These are phyloP conservation scores for Criorhina ranunculi DNA, from an alignment of 2,888 invertebrate species.

Conservation along the genomic window DNA sequence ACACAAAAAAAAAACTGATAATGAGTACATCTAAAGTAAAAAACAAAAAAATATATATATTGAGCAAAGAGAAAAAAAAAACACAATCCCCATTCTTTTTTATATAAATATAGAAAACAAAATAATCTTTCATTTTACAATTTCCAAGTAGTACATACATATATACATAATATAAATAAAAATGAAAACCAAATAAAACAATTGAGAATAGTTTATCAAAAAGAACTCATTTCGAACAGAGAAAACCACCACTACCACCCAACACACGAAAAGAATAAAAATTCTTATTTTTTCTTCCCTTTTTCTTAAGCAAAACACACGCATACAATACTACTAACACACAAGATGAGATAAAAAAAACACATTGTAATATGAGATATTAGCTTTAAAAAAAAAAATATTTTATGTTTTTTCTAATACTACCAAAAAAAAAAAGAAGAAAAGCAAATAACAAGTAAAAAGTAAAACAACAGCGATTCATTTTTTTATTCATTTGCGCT, in stretches of 20 bases:
- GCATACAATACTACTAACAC: slow-evolving; percentile 69
- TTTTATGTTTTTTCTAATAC: slow-evolving; percentile 29
- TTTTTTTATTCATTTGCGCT: slow-evolving; percentile 46
- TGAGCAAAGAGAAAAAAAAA: slow-evolving; percentile 57
- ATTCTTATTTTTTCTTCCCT: slow-evolving; percentile 61
- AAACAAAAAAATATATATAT: slow-evolving; percentile 54
- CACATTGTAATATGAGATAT: slow-evolving; percentile 68
- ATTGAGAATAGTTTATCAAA: slow-evolving; percentile 67
- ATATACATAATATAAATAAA: slow-evolving; percentile 47
- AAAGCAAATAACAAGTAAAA: slow-evolving; percentile 3
- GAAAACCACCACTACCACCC: slow-evolving; percentile 26
- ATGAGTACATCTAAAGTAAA: slow-evolving; percentile 72
- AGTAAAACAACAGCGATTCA: slow-evolving; percentile 28
- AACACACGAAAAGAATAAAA: slow-evolving; percentile 24
- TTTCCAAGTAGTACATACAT: slow-evolving; percentile 71
- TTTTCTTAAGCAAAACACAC: slow-evolving; percentile 72
- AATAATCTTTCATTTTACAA: slow-evolving; percentile 75
- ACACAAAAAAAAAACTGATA: slow-evolving; percentile 72
- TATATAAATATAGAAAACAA: slow-evolving; percentile 73
- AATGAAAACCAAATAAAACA: slow-evolving; percentile 19
- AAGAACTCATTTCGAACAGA: slow-evolving; percentile 59
- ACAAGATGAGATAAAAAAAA: slow-evolving; percentile 44
- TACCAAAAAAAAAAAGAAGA: background rate
- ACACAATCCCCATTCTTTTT: slow-evolving; percentile 76
- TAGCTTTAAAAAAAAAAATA: slow-evolving; percentile 67